A percentile compares a stretch with the other conserved stretches of the same genome.
These are phyloP conservation scores for Balaenoptera acutorostrata DNA, from an alignment of 2,113 vertebrate genomes.

Conservation along the genomic window DNA sequence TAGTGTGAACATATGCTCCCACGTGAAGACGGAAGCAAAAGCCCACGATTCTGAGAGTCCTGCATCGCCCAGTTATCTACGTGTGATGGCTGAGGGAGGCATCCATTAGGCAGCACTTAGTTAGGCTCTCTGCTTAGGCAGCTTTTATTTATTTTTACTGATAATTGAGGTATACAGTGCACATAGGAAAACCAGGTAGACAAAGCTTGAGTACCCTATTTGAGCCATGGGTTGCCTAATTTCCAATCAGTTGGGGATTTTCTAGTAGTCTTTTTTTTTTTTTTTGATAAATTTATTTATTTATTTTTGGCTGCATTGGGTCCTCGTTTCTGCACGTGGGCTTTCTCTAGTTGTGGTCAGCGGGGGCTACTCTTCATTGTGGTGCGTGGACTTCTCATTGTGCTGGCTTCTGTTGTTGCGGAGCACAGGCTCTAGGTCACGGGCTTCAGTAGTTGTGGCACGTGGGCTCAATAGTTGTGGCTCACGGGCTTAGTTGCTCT, in stretches of 20 bases:
- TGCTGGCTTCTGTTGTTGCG: too few relatives aligned
- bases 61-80: not conserved
- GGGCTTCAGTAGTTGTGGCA: too few relatives aligned
- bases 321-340: too few relatives aligned
- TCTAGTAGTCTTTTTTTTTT: not conserved
- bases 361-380: too few relatives aligned
- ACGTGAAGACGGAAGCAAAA: not conserved
- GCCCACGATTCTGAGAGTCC: not conserved
- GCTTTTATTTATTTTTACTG: not conserved
- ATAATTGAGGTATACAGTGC: not conserved
- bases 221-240: not conserved
- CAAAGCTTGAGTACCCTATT: not conserved
- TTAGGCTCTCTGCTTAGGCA: not conserved
- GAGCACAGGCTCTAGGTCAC: too few relatives aligned
- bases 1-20: not conserved
- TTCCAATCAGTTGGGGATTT: not conserved
- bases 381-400: too few relatives aligned
- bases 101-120: not conserved
- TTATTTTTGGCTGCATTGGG: too few relatives aligned
- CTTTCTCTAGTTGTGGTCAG: too few relatives aligned
- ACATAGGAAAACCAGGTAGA: not conserved
- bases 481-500: too few relatives aligned
- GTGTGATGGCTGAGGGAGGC: not conserved
- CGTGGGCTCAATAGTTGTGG: too few relatives aligned
- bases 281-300: too few relatives aligned